A percentile compares a stretch with the other conserved stretches of the same genome.
These are phyloP conservation scores for Tetragonula carbonaria DNA, from an alignment of 2,888 invertebrate species.

Conservation along the genomic window DNA sequence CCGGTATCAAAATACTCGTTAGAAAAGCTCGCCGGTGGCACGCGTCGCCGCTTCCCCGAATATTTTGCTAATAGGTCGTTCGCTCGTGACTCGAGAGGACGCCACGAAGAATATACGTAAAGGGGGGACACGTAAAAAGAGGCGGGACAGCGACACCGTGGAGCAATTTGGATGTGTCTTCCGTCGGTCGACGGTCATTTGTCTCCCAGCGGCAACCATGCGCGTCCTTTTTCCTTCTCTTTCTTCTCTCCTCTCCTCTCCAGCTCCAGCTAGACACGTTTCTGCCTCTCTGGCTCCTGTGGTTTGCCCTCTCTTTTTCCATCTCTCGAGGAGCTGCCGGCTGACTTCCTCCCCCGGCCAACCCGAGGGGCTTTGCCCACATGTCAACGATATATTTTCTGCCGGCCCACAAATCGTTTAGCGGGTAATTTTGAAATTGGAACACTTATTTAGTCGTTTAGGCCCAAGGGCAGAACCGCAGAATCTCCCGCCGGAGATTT, in stretches of 20 bases:
- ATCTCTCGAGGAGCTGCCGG: constrained; percentile 48
- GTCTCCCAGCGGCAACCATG: constrained; percentile 76
- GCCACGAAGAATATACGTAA: constrained; percentile 66
- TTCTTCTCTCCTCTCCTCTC: constrained; percentile 21
- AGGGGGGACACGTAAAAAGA: constrained; percentile 70
- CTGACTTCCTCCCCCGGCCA: constrained; percentile 67
- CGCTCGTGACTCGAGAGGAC: constrained; percentile 53
- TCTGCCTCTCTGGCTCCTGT: constrained; percentile 36
- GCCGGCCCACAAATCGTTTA: constrained; percentile 83
- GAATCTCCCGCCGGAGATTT: constrained; percentile 68
- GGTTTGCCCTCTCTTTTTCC: constrained; percentile 40
- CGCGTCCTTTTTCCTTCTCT: constrained; percentile 49
- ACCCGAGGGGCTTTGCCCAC: constrained; percentile 75
- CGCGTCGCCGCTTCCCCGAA: constrained; percentile 64
- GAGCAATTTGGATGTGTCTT: constrained; percentile 76
- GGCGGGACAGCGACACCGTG: constrained; percentile 72
- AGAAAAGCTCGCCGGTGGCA: constrained; percentile 61
- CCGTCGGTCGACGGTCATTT: constrained; percentile 80
- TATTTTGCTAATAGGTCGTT: constrained; percentile 73
- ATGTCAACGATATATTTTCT: constrained; percentile 84
- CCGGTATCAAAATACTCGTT: constrained; percentile 59
- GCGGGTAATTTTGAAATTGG: constrained; percentile 83
- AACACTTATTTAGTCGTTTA: constrained; percentile 84
- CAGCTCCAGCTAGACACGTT: constrained; percentile 17
- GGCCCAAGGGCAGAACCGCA: constrained; percentile 77